Percentiles rank a stretch among this genome's conserved stretches.
phyloP scores from a whole-genome alignment of 2,797 vertebrate species.

The Trichosurus vulpecula region DNA sequence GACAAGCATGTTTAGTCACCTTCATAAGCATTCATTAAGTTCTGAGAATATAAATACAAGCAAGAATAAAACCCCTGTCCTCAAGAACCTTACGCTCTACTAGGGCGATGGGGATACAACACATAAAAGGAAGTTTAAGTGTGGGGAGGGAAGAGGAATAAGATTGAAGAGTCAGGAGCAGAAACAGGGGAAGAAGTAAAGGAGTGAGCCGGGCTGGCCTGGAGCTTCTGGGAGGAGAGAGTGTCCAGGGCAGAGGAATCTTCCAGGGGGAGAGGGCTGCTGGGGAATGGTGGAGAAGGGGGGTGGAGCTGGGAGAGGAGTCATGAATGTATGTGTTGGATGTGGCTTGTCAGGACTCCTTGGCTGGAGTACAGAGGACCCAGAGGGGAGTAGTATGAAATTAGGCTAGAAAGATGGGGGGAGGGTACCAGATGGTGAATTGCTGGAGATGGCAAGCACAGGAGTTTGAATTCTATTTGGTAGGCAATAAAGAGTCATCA shows the following conservation, averaged over 20 bases:
- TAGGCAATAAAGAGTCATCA: background rate
- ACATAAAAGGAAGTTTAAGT: background rate
- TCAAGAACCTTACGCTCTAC: background rate
- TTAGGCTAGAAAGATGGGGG: background rate
- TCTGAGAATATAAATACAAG: background rate
- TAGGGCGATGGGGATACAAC: background rate
- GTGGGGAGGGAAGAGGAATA: background rate
- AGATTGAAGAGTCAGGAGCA: background rate
- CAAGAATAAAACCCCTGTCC: background rate
- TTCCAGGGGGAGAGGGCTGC: background rate
- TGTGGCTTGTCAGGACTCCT: background rate
- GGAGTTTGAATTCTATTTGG: background rate
- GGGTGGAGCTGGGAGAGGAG: background rate
- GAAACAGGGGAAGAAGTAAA: background rate
- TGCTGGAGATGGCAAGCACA: background rate
- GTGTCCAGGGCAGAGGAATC: background rate
- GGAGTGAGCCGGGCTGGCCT: background rate
- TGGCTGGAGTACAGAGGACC: background rate
- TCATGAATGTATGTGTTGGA: background rate
- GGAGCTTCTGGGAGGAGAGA: background rate
- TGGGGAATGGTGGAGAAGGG: background rate
- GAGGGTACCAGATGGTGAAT: background rate
- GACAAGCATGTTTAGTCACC: background rate
- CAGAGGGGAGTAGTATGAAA: background rate
- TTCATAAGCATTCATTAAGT: background rate